Conservation (phyloP, 2,113 vertebrate genomes). For the Platanista minor region DNA sequence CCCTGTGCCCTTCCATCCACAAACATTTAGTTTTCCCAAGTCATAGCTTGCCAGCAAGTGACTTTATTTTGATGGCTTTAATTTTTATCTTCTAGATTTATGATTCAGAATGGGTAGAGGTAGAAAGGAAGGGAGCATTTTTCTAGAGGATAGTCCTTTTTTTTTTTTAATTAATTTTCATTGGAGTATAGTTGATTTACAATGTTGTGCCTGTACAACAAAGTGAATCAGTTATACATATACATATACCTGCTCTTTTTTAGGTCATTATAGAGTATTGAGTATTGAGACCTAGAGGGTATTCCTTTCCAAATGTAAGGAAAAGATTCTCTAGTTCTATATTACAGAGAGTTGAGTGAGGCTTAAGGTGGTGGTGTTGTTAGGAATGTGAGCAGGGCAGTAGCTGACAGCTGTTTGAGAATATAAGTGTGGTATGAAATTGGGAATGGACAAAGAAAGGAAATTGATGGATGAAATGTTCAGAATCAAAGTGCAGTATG, state of each 20-base stretch:
- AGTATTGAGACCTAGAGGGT: too few relatives aligned
- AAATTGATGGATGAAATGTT: accelerated
- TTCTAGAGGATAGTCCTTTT: background rate
- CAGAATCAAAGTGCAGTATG: background rate
- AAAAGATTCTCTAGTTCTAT: background rate
- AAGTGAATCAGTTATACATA: too few relatives aligned
- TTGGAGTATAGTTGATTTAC: too few relatives aligned
- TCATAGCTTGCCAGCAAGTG: background rate
- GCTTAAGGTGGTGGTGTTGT: background rate
- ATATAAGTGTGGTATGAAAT: background rate
- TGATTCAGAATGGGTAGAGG: background rate
- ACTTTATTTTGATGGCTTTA: background rate
- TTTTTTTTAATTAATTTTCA: too few relatives aligned
- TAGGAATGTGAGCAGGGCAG: accelerated
- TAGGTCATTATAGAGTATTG: too few relatives aligned
- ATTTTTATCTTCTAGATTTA: background rate
- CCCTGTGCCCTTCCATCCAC: background rate
- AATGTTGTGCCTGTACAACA: too few relatives aligned
- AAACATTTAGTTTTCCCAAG: background rate
- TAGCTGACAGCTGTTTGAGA: background rate
- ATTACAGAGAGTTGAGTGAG: background rate
- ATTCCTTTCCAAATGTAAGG: background rate
- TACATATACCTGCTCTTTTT: too few relatives aligned
- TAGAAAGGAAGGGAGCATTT: background rate
- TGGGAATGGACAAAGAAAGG: background rate